A percentile compares a stretch with the other conserved stretches of the same genome.
phyloP scores from a whole-genome alignment of 2,113 vertebrate genomes.

The Aleadryas rufinucha region DNA sequence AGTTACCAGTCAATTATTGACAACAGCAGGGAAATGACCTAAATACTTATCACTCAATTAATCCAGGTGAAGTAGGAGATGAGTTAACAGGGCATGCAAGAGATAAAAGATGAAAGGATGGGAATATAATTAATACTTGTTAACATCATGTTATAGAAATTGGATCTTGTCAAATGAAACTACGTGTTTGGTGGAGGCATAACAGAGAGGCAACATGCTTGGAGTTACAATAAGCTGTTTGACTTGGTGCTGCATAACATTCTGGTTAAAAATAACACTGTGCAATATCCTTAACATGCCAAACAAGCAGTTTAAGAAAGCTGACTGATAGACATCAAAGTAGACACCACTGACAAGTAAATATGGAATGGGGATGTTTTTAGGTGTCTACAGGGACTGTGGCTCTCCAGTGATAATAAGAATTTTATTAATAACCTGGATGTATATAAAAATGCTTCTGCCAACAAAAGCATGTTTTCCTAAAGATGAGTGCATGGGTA shows the following conservation, averaged over 20 bases:
- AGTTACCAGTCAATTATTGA: background rate
- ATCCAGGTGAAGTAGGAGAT: background rate
- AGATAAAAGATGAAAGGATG: constrained; percentile 48
- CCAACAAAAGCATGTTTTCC: background rate
- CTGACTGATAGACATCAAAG: constrained; percentile 3
- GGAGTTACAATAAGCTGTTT: background rate
- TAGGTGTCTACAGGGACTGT: background rate
- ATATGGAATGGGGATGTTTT: background rate
- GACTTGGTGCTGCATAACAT: background rate
- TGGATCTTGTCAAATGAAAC: background rate
- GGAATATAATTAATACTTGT: constrained; percentile 20
- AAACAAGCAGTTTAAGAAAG: constrained; percentile 14
- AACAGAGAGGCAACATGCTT: background rate
- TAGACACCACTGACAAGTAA: background rate
- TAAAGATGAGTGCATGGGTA: background rate
- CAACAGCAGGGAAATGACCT: background rate
- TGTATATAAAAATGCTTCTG: background rate
- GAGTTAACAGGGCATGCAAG: background rate
- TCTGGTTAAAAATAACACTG: constrained; percentile 30
- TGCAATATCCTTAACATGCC: background rate
- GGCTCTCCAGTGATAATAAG: background rate
- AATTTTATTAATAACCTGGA: background rate
- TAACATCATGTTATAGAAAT: background rate
- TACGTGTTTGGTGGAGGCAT: background rate
- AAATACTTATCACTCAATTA: background rate